A percentile compares a stretch with the other conserved stretches of the same genome.
phyloP scores from a whole-genome alignment of 2,888 invertebrate species.

The Melieria omissa region DNA sequence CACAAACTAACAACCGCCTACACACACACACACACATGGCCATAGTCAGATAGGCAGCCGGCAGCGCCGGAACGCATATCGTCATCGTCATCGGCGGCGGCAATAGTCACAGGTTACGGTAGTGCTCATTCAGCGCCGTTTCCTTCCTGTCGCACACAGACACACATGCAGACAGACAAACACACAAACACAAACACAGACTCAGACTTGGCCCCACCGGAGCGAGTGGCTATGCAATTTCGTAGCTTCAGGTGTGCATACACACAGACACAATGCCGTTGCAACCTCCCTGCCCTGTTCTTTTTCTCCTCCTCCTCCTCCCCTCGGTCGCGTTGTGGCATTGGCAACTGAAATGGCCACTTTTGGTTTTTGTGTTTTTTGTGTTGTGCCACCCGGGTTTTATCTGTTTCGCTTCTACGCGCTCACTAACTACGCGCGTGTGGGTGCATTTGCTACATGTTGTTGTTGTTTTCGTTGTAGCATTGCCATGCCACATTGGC shows the following conservation, averaged over 20 bases:
- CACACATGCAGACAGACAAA: not conserved
- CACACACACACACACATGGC: slow-evolving; percentile 9
- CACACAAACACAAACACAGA: not conserved
- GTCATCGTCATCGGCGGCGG: no score
- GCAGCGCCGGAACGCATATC: no score
- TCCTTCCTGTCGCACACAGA: slow-evolving; percentile 37
- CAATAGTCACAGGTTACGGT: not conserved
- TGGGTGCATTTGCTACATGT: not conserved
- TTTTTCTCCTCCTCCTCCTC: not conserved
- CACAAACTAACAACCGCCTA: not conserved
- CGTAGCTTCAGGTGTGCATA: not conserved
- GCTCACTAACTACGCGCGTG: no score
- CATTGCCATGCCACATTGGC: no score
- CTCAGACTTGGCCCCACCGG: not conserved
- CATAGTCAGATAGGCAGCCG: slow-evolving; percentile 21
- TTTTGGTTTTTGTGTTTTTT: not conserved
- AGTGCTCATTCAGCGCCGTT: slow-evolving; percentile 39
- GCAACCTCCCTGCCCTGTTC: not conserved
- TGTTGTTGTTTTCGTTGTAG: not conserved
- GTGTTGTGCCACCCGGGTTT: not conserved
- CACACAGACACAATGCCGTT: not conserved
- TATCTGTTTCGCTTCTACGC: not conserved
- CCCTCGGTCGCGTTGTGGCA: not conserved
- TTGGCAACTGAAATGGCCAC: not conserved
- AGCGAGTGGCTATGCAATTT: slow-evolving; percentile 18